Evolutionary conservation across 35 echinoderm and acorn worm genomes (phyloP), one percentile per base, ranked within the genome.

Genomic region (Heliocidaris tuberculata): DNA sequence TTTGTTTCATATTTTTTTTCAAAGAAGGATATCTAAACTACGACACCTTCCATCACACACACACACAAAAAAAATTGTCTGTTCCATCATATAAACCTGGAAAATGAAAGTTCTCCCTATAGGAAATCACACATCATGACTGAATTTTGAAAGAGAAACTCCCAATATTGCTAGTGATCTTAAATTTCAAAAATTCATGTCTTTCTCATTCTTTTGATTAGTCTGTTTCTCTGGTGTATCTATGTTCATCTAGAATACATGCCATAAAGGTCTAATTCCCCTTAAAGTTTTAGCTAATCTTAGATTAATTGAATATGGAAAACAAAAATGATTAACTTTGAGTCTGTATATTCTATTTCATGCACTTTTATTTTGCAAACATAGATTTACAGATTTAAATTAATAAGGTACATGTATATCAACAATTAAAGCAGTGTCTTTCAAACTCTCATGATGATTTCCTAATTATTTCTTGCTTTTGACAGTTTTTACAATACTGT

Each of bases 371-470:
- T 21, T 78, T 24, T 78, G 65, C 65, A 78, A 78, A 78, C 65
- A 78, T 78, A 78, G 65, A 78, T 78, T 78, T 78, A 78, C 65
- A 78, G 19, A 78, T 78, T 78, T 78, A 27, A 78, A 78, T 78
- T n/a, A 78, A 27, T n/a, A 78, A 78, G 15, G 6, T 78, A 78
- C 52, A 78, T 78, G 21, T 78, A 78, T 19, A 78, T 78, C 65
- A 6, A 56, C 52, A 56, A 78, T 78, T 78, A 78, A 2, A 78
- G 19, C 27, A 19, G 27, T 0, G 27, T 78, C 65, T 27, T 78
- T 6, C 17, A 7, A 78, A n/a, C 65, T 78, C 19, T 78, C 8
- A n/a, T 78, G 19, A 78, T 71, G 2, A 71, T 78, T 21, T 78
- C 17, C 19, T 24, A 24, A 19, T 7, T 19, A 78, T n/a, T 5